Evolutionary conservation across 2,113 vertebrate species (phyloP).

Genomic region (Halcyon senegalensis): DNA sequence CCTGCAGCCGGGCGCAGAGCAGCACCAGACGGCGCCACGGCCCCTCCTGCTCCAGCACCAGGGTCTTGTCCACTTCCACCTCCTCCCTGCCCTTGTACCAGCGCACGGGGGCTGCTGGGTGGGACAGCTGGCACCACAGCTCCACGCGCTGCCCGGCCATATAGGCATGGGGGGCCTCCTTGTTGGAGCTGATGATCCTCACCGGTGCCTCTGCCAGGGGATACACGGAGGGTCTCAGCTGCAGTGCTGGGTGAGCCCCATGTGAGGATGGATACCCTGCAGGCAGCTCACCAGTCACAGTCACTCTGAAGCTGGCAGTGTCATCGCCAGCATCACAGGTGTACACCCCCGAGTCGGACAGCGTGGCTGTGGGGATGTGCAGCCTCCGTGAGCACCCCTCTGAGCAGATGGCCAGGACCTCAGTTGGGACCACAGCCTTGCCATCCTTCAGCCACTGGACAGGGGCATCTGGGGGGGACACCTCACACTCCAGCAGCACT

Average conservation of each 20-base stretch:
- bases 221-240: not conserved
- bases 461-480: slow-evolving; percentile 71
- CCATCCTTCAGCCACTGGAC: slow-evolving; percentile 88
- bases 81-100: slow-evolving; percentile 93
- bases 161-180: slow-evolving; percentile 78
- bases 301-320: slow-evolving; percentile 73
- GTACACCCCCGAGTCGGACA: slow-evolving; percentile 17
- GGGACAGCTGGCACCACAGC: slow-evolving; percentile 90
- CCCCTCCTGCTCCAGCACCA: slow-evolving; percentile 85
- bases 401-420: slow-evolving; percentile 13
- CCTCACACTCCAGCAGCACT: slow-evolving; percentile 69
- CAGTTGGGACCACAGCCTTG: slow-evolving; percentile 52
- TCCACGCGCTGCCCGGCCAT: slow-evolving; percentile 83
- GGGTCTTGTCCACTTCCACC: slow-evolving; percentile 77
- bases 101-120: slow-evolving; percentile 66
- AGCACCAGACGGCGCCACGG: slow-evolving; percentile 83
- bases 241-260: not conserved
- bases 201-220: slow-evolving; percentile 82
- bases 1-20: slow-evolving; percentile 76
- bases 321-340: slow-evolving; percentile 72
- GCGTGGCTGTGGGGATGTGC: slow-evolving; percentile 74
- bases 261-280: not conserved
- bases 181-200: slow-evolving; percentile 81
- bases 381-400: slow-evolving; percentile 80
- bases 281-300: slow-evolving; percentile 73